Percentiles rank a stretch among this genome's conserved stretches.
phyloP scores from a whole-genome alignment of 2,888 invertebrate genomes.

The Synanthedon vespiformis region DNA sequence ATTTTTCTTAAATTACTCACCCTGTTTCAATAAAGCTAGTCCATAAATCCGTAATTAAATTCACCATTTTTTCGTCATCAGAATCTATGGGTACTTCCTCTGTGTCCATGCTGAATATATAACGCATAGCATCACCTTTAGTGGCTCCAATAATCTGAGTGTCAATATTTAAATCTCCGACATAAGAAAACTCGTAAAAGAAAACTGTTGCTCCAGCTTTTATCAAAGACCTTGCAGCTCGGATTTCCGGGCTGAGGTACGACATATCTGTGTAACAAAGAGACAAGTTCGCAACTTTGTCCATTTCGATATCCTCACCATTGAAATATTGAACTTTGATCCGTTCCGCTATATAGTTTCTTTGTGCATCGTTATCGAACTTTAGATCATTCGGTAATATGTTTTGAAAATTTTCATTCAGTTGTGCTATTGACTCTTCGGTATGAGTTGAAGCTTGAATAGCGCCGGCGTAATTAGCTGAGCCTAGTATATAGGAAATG shows the following conservation, averaged over 20 bases:
- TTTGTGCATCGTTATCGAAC: conserved; percentile 20
- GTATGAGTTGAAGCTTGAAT: conserved; percentile 28
- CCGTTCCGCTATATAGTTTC: conserved; percentile 12
- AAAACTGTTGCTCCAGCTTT: conserved; percentile 52
- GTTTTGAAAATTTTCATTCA: conserved; percentile 23
- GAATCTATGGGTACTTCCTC: conserved; percentile 10
- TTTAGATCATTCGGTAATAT: conserved; percentile 38
- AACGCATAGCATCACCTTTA: conserved; percentile 66
- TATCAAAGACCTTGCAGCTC: conserved; percentile 32
- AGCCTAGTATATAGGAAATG: conserved; percentile 37
- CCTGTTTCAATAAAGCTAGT: conserved; percentile 64
- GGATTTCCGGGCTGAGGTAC: conserved; percentile 36
- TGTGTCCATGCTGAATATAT: conserved; percentile 48
- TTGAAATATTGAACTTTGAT: conserved; percentile 38
- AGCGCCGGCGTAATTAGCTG: conserved; percentile 37
- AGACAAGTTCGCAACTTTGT: conserved; percentile 20
- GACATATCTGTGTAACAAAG: conserved; percentile 36
- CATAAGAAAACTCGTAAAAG: conserved; percentile 68
- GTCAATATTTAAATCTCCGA: conserved; percentile 55
- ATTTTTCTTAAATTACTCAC: conserved; percentile 28
- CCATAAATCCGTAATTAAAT: conserved; percentile 34
- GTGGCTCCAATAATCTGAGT: conserved; percentile 51
- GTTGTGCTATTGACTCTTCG: conserved; percentile 15
- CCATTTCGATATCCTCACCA: conserved; percentile 18
- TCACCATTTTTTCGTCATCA: conserved; percentile 20